phyloP scores from a whole-genome alignment of 2,888 invertebrate species.

The Hyles lineata region DNA sequence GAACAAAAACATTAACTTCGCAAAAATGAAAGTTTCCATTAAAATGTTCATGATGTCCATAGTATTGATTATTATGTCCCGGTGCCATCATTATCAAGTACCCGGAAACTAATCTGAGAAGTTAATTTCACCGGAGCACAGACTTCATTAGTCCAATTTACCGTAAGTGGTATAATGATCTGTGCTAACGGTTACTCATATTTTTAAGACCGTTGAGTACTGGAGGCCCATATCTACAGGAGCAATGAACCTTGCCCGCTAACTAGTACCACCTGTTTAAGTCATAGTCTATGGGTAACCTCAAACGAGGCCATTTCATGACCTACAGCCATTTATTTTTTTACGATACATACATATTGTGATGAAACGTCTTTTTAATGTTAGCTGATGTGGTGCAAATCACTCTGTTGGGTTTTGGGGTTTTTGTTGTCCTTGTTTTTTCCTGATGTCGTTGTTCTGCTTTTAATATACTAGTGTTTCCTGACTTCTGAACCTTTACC shows the following conservation, averaged over 20 bases:
- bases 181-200: slow-evolving; percentile 23
- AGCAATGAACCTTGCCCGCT: slow-evolving; percentile 30
- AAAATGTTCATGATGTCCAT: too few species aligned
- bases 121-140: slow-evolving; percentile 32
- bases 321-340: slow-evolving; percentile 22
- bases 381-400: not conserved
- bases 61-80: too few species aligned
- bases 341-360: not conserved
- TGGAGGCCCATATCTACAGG: slow-evolving; percentile 23
- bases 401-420: not conserved
- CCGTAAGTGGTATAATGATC: slow-evolving; percentile 21
- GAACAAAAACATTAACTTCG: too few species aligned
- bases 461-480: too few species aligned
- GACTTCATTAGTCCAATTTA: slow-evolving; percentile 27
- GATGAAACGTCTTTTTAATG: not conserved
- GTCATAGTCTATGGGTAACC: slow-evolving; percentile 20
- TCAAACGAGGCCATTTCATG: slow-evolving; percentile 31
- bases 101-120: slow-evolving; percentile 21
- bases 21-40: too few species aligned
- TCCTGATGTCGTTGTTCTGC: not conserved
- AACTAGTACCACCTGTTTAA: slow-evolving; percentile 26
- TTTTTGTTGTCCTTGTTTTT: not conserved
- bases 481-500: too few species aligned
- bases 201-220: slow-evolving; percentile 23
- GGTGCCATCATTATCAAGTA: not conserved